Evolutionary conservation across 2,888 invertebrate species (phyloP).

Genomic region (Epinotia brunnichana): DNA sequence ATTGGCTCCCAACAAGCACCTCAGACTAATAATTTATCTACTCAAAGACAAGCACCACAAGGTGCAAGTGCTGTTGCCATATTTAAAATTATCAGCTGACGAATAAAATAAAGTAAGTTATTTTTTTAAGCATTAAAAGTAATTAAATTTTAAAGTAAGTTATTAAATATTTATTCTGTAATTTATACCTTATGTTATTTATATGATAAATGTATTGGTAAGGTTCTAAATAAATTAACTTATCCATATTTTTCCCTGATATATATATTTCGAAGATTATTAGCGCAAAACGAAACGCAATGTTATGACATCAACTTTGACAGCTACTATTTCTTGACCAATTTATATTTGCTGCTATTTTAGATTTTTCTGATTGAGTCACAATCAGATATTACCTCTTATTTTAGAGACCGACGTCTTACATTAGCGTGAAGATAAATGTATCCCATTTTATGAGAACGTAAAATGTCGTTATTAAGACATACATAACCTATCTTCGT

Average conservation of each 20-base stretch:
- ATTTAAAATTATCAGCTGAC: not conserved
- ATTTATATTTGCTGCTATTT: constrained; percentile 45
- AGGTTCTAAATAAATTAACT: not conserved
- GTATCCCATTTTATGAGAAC: constrained; percentile 19
- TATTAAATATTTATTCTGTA: not conserved
- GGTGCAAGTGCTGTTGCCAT: not conserved
- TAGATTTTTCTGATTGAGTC: constrained; percentile 32
- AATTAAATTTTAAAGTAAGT: too few relatives aligned
- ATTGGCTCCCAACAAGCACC: too few relatives aligned
- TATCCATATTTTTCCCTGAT: not conserved
- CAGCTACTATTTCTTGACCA: constrained; percentile 42
- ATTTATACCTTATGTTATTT: not conserved
- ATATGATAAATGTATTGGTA: too few relatives aligned
- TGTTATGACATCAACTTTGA: constrained; percentile 47
- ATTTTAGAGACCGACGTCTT: not conserved
- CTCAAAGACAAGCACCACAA: too few relatives aligned
- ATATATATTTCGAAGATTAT: not conserved
- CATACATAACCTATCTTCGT: constrained; percentile 45
- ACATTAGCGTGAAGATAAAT: not conserved
- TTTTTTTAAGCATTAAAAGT: too few relatives aligned
- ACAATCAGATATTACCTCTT: constrained; percentile 16
- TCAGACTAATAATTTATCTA: too few relatives aligned
- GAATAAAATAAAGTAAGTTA: too few relatives aligned
- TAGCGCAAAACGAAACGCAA: constrained; percentile 34
- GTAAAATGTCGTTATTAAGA: constrained; percentile 23